These are phyloP conservation scores for Acronicta aceris DNA, from an alignment of 2,888 invertebrate species.

Conservation along the genomic window DNA sequence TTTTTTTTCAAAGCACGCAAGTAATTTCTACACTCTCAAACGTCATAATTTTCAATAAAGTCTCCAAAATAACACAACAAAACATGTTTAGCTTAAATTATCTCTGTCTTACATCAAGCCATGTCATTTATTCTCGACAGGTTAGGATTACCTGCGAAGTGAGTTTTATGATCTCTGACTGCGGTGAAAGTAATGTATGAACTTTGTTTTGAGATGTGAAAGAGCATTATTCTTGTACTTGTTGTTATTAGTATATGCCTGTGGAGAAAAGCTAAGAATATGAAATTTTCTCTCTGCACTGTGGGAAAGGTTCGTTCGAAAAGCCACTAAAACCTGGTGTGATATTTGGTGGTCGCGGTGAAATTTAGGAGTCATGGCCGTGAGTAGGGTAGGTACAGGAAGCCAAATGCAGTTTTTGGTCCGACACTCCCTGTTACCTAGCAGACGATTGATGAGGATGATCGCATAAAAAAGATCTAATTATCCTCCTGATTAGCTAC, in stretches of 20 bases:
- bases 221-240: not conserved
- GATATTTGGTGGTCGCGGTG: too few species aligned
- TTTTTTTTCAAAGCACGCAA: slow-evolving; percentile 22
- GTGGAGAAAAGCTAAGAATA: too few species aligned
- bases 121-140: slow-evolving; percentile 55
- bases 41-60: slow-evolving; percentile 46
- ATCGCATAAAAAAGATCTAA: too few species aligned
- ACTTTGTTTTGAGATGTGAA: slow-evolving; percentile 18
- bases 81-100: slow-evolving; percentile 45
- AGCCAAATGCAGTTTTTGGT: too few species aligned
- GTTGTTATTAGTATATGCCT: not conserved
- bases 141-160: slow-evolving; percentile 48
- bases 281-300: too few species aligned
- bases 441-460: too few species aligned
- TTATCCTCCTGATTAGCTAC: too few species aligned
- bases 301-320: too few species aligned
- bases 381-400: too few species aligned
- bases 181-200: slow-evolving; percentile 17
- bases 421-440: too few species aligned
- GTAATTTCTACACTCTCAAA: slow-evolving; percentile 4
- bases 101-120: slow-evolving; percentile 27
- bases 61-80: slow-evolving; percentile 41
- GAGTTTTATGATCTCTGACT: slow-evolving; percentile 30
- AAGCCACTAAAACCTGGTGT: too few species aligned
- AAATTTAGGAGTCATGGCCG: too few species aligned